Evolutionary conservation across 2,888 invertebrate species (phyloP), one percentile per base, ranked within the genome.

Genomic region (Heterodera filipjevi): DNA sequence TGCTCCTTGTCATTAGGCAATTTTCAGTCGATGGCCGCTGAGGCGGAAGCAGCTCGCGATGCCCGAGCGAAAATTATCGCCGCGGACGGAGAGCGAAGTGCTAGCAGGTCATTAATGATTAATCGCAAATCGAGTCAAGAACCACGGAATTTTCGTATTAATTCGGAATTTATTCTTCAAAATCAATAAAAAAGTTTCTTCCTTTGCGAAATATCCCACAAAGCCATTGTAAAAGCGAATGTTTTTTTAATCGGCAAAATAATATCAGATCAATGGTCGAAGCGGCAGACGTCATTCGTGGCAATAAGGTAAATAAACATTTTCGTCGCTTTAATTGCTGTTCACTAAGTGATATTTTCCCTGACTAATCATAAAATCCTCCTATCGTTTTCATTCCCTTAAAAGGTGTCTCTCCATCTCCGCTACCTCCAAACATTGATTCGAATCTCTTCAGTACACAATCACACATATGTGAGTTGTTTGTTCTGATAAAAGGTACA

Each of bases 21-120:
- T 39, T 71, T 72, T 19, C 33, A 95, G 78, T 95, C 95, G 0
- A 96, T 96, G 96, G 95, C 96, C 0, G 95, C 95, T 0, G 96
- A 96, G 90, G 96, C 95, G 0, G 95, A 96, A 88, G 95, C 95
- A 0, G 94, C 95, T 0, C 92, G 95, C 66, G 95, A 95, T 89
- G 96, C 27, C 80, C 83, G 44, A 35, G 95, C 86, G 2, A 81
- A 85, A n/a, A 84, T 88, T 53, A 86, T 87, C 12, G 87, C 87
- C 0, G 87, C 87, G 8, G 86, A 88, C 77, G 87, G 87, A 72
- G 87, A 87, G 74, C 83, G 83, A 71, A 83, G 84, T 44, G 87
- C 87, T 1, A 53, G 74, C 68, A 27, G 49, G 35, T 81, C 30
- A 77, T 5, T 14, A 74, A n/a, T 22, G n/a, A 39, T n/a, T n/a